A percentile compares a stretch with the other conserved stretches of the same genome.
phyloP scores from a whole-genome alignment of 2,797 vertebrate genomes.

The Xiphorhynchus erythropygius region DNA sequence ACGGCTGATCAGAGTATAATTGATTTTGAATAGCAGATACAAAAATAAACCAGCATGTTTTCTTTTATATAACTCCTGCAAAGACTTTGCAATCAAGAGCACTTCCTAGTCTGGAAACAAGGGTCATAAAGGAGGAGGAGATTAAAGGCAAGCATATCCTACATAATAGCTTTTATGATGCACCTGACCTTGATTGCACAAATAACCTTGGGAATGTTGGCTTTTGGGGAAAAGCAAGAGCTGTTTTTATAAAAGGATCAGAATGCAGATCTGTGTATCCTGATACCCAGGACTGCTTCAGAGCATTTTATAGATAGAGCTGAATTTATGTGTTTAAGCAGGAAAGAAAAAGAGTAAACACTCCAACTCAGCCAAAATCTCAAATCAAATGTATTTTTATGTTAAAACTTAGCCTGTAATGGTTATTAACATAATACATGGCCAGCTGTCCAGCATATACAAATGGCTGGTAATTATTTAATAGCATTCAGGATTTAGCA shows the following conservation, averaged over 20 bases:
- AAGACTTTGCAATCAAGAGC: conserved; percentile 10
- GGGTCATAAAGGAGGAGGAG: neutral
- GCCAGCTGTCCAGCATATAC: neutral
- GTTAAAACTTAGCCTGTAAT: neutral
- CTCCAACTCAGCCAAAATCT: neutral
- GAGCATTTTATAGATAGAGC: neutral
- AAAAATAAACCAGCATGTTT: neutral
- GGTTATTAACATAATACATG: neutral
- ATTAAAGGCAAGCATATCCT: neutral
- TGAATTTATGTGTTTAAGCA: neutral
- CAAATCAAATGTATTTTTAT: neutral
- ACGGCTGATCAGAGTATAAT: neutral
- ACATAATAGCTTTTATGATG: neutral
- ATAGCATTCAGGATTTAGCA: neutral
- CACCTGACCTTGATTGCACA: neutral
- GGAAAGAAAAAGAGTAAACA: neutral
- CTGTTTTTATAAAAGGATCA: neutral
- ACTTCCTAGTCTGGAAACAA: neutral
- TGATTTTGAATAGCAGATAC: neutral
- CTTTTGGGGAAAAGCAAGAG: neutral
- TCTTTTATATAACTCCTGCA: neutral
- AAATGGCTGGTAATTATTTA: neutral
- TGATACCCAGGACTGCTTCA: neutral
- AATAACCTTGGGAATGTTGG: neutral
- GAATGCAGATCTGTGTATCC: neutral